A percentile compares a stretch with the other conserved stretches of the same genome.
Conservation (phyloP, 2,113 vertebrate genomes). For the Anarhynchus alexandrinus region DNA sequence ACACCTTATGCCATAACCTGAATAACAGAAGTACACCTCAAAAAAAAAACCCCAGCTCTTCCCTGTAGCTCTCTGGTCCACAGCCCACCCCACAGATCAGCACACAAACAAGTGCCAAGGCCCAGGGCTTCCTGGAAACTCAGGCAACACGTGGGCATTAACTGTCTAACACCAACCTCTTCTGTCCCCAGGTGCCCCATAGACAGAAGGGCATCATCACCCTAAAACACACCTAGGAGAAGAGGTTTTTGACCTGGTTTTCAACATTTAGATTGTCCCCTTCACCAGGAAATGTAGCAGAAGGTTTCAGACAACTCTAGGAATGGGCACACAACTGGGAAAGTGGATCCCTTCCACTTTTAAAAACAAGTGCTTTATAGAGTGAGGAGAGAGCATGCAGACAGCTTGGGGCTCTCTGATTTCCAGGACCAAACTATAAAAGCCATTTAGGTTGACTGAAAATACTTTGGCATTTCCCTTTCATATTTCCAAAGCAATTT, state of each 20-base stretch:
- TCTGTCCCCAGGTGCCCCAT: not conserved
- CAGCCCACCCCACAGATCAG: not conserved
- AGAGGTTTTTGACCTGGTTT: not conserved
- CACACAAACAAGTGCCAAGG: not conserved
- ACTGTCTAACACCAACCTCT: not conserved
- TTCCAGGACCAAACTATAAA: not conserved
- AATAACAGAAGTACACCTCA: not conserved
- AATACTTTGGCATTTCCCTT: not conserved
- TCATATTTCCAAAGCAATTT: not conserved
- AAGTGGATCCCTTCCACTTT: not conserved
- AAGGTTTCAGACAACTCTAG: not conserved
- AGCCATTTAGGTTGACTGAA: not conserved
- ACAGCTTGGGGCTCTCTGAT: not conserved
- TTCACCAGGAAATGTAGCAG: not conserved
- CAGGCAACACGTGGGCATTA: not conserved
- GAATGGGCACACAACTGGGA: not conserved
- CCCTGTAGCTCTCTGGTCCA: not conserved
- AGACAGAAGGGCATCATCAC: not conserved
- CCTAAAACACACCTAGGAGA: not conserved
- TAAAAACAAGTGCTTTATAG: not conserved
- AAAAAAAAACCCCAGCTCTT: not conserved
- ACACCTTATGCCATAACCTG: not conserved
- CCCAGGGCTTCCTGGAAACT: not conserved
- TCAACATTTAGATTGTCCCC: not conserved
- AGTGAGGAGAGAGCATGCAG: not conserved